Evolutionary conservation across 2,888 invertebrate species (phyloP).

Genomic region (Metallyticus violacea): DNA sequence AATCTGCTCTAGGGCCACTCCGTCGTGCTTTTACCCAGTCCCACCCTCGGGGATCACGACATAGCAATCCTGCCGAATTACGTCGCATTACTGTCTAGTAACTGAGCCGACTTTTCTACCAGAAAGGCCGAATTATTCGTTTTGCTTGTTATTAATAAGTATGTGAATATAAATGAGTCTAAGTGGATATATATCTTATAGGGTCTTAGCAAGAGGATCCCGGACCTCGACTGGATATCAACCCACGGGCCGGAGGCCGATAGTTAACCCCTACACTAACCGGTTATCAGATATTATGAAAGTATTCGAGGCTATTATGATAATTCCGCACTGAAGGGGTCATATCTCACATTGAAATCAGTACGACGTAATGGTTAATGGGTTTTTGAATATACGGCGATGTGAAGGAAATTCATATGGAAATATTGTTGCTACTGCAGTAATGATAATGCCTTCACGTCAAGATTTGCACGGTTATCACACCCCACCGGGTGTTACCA

Average conservation of each 20-base stretch:
- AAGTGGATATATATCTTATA: no score
- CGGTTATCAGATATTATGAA: no score
- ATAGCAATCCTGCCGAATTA: not conserved
- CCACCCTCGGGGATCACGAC: not conserved
- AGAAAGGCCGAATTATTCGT: no score
- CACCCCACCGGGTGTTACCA: not conserved
- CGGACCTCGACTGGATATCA: no score
- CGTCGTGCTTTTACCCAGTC: not conserved
- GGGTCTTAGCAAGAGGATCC: no score
- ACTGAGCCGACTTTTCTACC: not conserved
- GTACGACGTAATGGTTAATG: not conserved
- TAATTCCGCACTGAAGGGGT: no score
- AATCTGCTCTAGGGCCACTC: not conserved
- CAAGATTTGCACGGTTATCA: not conserved
- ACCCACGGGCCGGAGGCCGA: no score
- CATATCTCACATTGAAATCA: not conserved
- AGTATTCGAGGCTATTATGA: no score
- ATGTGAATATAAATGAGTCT: no score
- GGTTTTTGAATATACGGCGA: not conserved
- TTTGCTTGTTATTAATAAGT: no score
- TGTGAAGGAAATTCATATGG: not conserved
- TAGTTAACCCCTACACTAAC: no score
- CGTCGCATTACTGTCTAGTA: not conserved
- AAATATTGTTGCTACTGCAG: not conserved
- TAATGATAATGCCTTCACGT: not conserved